Conservation (phyloP, 2,113 vertebrate species). For the Hippocampus zosterae region DNA sequence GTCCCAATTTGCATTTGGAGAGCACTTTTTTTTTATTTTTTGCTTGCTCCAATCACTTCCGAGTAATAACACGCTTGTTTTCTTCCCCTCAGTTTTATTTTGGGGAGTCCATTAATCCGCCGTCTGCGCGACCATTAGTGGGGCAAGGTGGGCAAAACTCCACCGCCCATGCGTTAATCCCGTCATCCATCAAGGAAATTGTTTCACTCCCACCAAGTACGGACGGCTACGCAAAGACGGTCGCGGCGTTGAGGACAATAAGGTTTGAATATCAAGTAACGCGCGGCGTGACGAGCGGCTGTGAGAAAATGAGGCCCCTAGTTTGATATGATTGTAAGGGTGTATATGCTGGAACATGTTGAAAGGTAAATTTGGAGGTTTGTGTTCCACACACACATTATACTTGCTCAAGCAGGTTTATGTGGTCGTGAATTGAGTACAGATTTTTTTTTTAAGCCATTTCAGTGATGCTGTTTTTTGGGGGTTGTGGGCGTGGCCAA, state of each 20-base stretch:
- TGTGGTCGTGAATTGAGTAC: no score
- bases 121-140: slow-evolving; percentile 15
- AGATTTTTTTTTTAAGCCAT: no score
- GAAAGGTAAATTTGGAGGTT: background rate
- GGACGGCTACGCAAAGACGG: background rate
- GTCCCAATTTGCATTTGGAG: slow-evolving; percentile 8
- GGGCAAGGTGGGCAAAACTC: slow-evolving; percentile 18
- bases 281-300: background rate
- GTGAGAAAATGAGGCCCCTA: background rate
- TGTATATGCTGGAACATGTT: background rate
- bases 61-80: slow-evolving; percentile 8
- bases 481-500: no score
- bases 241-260: background rate
- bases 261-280: background rate
- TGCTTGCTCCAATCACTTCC: slow-evolving; percentile 4
- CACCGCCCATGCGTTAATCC: slow-evolving; percentile 29
- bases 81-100: slow-evolving; percentile 12
- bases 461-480: no score
- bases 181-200: slow-evolving; percentile 35
- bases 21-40: background rate
- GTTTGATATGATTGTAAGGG: background rate
- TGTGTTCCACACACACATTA: no score
- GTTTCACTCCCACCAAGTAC: slow-evolving; percentile 20
- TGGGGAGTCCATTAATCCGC: slow-evolving; percentile 21
- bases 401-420: no score